phyloP scores from a whole-genome alignment of 1,140 invertebrate species.

The Zaprionus ornatus region DNA sequence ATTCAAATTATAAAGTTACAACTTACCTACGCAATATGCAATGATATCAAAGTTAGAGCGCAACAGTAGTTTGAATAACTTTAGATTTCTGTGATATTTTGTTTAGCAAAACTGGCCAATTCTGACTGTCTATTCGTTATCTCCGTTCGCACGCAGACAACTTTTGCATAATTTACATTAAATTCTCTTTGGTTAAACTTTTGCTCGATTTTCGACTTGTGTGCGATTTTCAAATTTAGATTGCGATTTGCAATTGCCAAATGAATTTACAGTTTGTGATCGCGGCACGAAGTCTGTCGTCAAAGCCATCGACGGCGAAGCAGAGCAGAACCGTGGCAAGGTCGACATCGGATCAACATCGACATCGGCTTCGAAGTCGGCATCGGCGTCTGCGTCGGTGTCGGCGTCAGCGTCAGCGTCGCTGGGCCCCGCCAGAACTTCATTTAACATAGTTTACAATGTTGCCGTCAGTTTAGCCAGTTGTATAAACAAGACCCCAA shows the following conservation, averaged over 20 bases:
- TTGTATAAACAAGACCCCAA: slow-evolving; percentile 31
- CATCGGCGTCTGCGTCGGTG: not conserved
- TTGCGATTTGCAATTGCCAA: slow-evolving; percentile 35
- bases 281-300: slow-evolving; percentile 47
- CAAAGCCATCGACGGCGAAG: slow-evolving; percentile 53
- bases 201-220: not conserved
- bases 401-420: not conserved
- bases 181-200: not conserved
- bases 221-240: not conserved
- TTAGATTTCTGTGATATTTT: not conserved
- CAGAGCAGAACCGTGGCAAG: slow-evolving; percentile 70
- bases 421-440: slow-evolving; percentile 34
- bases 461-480: slow-evolving; percentile 26
- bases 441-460: slow-evolving; percentile 58
- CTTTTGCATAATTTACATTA: slow-evolving; percentile 9
- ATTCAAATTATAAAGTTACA: not conserved
- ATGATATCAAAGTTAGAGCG: not conserved
- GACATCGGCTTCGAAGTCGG: not conserved
- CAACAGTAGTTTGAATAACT: not conserved
- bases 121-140: not conserved
- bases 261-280: slow-evolving; percentile 29
- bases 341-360: slow-evolving; percentile 33
- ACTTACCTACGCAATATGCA: not conserved
- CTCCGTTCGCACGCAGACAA: not conserved
- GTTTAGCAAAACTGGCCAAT: not conserved